Evolutionary conservation across 1,140 invertebrate genomes (phyloP), one percentile per base, ranked within the genome.

Genomic region (Eupristina koningsbergeri): DNA sequence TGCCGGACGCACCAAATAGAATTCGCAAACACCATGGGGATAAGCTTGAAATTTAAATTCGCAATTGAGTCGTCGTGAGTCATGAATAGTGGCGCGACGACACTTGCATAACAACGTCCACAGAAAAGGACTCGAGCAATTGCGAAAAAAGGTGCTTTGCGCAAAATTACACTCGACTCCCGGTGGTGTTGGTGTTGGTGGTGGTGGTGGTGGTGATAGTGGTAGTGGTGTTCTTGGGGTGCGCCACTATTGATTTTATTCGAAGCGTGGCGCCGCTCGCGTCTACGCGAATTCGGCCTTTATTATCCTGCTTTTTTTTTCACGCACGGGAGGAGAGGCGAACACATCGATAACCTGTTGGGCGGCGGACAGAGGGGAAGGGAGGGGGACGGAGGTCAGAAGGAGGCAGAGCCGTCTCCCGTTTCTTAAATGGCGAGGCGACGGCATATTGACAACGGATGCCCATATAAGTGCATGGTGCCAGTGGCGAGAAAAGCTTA

Each of bases 381-480:
- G 47, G 0, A 15, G 26, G 26, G 22, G 3, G 29, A 41, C 13
- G 31, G 1, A 15, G 8, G n/a, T n/a, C 58, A 67, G 73, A 83
- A 83, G 75, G 36, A 45, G 61, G 67, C 41, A 31, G n/a, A 8
- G 2, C 61, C 31, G 61, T 31, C n/a, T 69, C 61, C 77, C 8
- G 67, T 75, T 73, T 79, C 88, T 67, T 87, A 86, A 87, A 88
- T 86, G 86, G 87, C 47, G 63, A 81, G 85, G 77, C 75, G 73
- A 61, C 73, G 76, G 85, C 88, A 85, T 87, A 90, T 89, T 88
- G 88, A 89, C 87, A 81, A 81, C 86, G 77, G 84, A 83, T 88
- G 86, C 85, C 90, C 91, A 89, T 91, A 91, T 91, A 91, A 86
- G 91, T 89, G 85, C 88, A 90, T 89, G 81, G 84, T 31, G 47